Conservation (phyloP, 2,113 vertebrate species). For the Dissostichus mawsoni region DNA sequence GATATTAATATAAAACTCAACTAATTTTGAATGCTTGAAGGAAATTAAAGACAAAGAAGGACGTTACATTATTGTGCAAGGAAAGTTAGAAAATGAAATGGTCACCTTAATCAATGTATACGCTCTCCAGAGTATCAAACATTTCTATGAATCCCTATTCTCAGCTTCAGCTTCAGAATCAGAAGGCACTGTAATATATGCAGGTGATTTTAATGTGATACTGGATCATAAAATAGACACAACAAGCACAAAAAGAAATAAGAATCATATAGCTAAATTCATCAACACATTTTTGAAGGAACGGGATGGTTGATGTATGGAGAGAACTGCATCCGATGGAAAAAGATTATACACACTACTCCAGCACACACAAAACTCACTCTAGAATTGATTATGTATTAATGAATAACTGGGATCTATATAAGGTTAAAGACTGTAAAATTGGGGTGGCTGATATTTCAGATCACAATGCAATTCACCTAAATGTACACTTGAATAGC, state of each 20-base stretch:
- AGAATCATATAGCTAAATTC: too few relatives aligned
- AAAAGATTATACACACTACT: too few relatives aligned
- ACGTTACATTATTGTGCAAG: not conserved
- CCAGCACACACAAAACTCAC: too few relatives aligned
- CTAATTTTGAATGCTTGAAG: not conserved
- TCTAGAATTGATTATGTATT: not conserved
- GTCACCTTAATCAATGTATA: not conserved
- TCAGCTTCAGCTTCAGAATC: not conserved
- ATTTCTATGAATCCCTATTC: not conserved
- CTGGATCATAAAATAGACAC: too few relatives aligned
- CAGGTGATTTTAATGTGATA: too few relatives aligned
- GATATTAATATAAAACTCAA: not conserved
- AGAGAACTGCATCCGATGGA: too few relatives aligned
- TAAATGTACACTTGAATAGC: too few relatives aligned
- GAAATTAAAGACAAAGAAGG: not conserved
- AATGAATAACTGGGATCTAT: too few relatives aligned
- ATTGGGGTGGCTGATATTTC: too few relatives aligned
- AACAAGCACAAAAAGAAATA: too few relatives aligned
- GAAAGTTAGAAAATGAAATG: not conserved
- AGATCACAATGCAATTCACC: too few relatives aligned
- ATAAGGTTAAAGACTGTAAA: not conserved
- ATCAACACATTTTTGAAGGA: not conserved
- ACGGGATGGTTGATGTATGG: not conserved
- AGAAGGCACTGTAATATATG: not conserved
- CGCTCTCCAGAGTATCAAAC: not conserved